A percentile compares a stretch with the other conserved stretches of the same genome.
Evolutionary conservation across 2,888 invertebrate species (phyloP).

Genomic region (Cybosia mesomella): DNA sequence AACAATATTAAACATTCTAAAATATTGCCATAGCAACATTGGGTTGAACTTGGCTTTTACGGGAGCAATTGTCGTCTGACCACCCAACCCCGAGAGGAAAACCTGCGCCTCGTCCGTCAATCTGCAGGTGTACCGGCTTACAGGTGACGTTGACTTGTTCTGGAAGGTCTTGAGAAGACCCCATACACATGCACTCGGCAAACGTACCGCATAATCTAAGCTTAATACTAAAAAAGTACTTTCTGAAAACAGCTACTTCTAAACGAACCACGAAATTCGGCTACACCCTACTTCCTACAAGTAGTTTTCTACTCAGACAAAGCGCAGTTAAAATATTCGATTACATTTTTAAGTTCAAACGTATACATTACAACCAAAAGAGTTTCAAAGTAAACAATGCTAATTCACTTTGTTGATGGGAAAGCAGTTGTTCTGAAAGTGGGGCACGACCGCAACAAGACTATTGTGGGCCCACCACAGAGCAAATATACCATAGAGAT

Average conservation of each 20-base stretch:
- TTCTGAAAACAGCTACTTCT: not conserved
- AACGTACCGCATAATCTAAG: too few relatives aligned
- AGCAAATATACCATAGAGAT: conserved; percentile 2
- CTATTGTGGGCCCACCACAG: conserved; percentile 36
- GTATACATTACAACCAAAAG: conserved; percentile 19
- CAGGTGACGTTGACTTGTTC: too few relatives aligned
- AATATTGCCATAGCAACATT: too few relatives aligned
- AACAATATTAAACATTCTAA: too few relatives aligned
- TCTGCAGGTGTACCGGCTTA: too few relatives aligned
- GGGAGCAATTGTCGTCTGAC: too few relatives aligned
- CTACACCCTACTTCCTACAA: conserved; percentile 3
- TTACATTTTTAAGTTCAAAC: conserved; percentile 5
- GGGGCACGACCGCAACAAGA: conserved; percentile 48
- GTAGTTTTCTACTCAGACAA: not conserved
- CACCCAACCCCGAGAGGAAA: too few relatives aligned
- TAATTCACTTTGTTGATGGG: conserved; percentile 35
- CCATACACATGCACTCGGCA: too few relatives aligned
- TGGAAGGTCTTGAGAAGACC: too few relatives aligned
- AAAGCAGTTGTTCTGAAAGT: conserved; percentile 41
- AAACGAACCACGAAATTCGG: not conserved
- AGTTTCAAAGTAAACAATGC: conserved; percentile 27
- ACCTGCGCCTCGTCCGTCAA: too few relatives aligned
- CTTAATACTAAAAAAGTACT: too few relatives aligned
- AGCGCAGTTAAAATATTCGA: not conserved
- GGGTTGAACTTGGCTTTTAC: too few relatives aligned